Conservation (phyloP, 1,140 invertebrate species). For the Teleogryllus occipitalis region DNA sequence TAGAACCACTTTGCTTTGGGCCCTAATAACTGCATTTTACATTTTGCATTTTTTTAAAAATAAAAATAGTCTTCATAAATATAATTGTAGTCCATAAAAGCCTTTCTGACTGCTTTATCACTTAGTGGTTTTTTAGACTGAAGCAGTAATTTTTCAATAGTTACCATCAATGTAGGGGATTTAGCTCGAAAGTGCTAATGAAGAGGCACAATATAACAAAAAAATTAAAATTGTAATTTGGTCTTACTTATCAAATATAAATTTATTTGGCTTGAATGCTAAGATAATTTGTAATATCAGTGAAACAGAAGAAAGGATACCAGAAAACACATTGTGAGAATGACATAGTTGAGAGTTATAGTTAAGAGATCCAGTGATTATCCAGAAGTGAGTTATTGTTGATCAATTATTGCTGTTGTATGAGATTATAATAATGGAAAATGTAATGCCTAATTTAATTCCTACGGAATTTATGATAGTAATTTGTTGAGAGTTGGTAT, state of each 20-base stretch:
- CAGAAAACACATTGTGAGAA: not conserved
- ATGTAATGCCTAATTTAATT: too few species aligned
- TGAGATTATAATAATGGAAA: too few species aligned
- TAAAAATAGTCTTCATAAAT: not conserved
- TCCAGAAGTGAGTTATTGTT: too few species aligned
- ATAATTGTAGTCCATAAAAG: not conserved
- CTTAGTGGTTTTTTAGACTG: not conserved
- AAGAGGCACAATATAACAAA: not conserved
- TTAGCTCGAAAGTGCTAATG: not conserved
- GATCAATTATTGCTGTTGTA: too few species aligned
- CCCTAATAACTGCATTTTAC: not conserved
- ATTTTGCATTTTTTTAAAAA: not conserved
- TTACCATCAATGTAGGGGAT: not conserved
- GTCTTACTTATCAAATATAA: not conserved
- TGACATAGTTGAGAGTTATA: too few species aligned
- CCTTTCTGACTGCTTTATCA: not conserved
- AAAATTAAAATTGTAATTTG: not conserved
- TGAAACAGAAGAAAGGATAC: not conserved
- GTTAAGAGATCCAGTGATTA: too few species aligned
- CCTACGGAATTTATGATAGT: too few species aligned
- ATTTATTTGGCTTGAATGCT: not conserved
- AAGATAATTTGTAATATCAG: conserved; percentile 6
- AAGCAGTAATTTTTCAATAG: not conserved
- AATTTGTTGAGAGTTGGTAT: too few species aligned
- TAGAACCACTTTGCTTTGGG: not conserved